Percentiles rank a stretch among this genome's conserved stretches.
Conservation (phyloP, 2,113 vertebrate species). For the Pterocles gutturalis region DNA sequence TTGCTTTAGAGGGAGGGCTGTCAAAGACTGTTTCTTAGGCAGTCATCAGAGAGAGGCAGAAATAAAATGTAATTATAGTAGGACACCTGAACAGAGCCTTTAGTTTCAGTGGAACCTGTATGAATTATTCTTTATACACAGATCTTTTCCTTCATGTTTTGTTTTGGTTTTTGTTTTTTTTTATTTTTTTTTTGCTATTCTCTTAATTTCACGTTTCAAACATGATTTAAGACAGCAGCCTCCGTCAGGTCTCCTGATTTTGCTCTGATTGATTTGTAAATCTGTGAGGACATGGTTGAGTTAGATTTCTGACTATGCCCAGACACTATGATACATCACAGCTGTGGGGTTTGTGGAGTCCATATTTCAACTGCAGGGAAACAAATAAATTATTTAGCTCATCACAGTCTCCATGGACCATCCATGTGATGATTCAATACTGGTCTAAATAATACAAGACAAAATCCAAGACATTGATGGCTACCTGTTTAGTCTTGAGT, state of each 20-base stretch:
- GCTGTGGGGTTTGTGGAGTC: neutral
- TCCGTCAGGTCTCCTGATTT: neutral
- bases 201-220: slow-evolving; percentile 27
- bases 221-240: neutral
- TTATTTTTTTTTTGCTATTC: neutral
- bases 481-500: neutral
- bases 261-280: slow-evolving; percentile 27
- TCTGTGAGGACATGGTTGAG: neutral
- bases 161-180: neutral
- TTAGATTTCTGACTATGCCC: neutral
- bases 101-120: neutral
- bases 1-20: neutral
- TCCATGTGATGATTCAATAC: neutral
- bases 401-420: neutral
- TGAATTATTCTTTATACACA: neutral
- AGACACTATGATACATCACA: neutral
- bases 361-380: slow-evolving; percentile 2
- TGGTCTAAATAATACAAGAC: neutral
- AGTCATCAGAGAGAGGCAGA: neutral
- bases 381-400: neutral
- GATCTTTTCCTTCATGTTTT: neutral
- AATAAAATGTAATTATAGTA: neutral
- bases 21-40: neutral
- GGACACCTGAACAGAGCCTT: neutral
- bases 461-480: neutral